Evolutionary conservation across 2,888 invertebrate species (phyloP), one percentile per base, ranked within the genome.

Genomic region (Arrhopalites spinosus): DNA sequence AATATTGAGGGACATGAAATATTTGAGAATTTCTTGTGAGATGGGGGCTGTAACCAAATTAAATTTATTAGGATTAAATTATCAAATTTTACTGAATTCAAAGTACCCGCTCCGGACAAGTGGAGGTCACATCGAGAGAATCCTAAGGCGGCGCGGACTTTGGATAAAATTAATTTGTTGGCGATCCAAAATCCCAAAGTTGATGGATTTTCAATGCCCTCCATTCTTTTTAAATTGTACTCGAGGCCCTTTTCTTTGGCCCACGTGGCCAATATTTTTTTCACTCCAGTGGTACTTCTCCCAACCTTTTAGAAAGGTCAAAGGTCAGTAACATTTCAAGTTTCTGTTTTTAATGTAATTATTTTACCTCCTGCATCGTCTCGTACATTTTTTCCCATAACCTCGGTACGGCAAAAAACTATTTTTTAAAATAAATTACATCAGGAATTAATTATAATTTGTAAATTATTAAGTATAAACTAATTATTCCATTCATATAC

Each of bases 371-470:
- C 84, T 91, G 89, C 88, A 96, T 92, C 84, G 91, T 93, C 84
- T 96, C 96, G 84, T 92, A 89, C 86, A 96, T 94, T 86, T 96
- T 96, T 86, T 96, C 96, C 91, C 91, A 96, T 5, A 96, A 94
- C 82, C 96, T 88, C 17, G 96, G 96, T 2, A 96, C 96, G 0
- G 91, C 95, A 79, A 96, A 86, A 83, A 96, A 94, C 88, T 7
- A 95, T 95, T n/a, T n/a, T n/a, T n/a, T n/a, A n/a, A n/a, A n/a
- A n/a, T n/a, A n/a, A n/a, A n/a, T n/a, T n/a, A n/a, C n/a, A n/a
- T n/a, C n/a, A n/a, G n/a, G n/a, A n/a, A n/a, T n/a, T n/a, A n/a
- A n/a, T n/a, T n/a, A n/a, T n/a, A n/a, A n/a, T n/a, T n/a, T n/a
- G n/a, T n/a, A n/a, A n/a, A n/a, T n/a, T n/a, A n/a, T n/a, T n/a